Evolutionary conservation across 2,113 vertebrate genomes (phyloP).

Genomic region (Girardinichthys multiradiatus): DNA sequence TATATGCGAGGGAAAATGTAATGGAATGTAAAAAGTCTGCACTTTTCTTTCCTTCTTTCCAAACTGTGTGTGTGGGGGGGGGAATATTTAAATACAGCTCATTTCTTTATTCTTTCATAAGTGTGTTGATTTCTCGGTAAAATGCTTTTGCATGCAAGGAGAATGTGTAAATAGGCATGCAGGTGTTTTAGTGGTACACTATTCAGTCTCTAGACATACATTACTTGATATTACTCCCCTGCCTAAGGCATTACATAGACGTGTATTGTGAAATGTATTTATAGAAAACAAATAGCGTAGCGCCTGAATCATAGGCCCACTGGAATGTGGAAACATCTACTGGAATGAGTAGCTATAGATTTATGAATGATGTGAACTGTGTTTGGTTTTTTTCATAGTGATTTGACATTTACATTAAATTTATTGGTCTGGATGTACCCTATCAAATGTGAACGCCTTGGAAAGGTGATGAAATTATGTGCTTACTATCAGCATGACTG

Average conservation of each 20-base stretch:
- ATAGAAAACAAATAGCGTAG: conserved; percentile 47
- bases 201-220: conserved; percentile 49
- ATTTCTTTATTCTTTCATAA: conserved; percentile 16
- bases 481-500: conserved; percentile 31
- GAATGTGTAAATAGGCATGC: conserved; percentile 18
- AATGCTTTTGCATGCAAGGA: conserved; percentile 13
- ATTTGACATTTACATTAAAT: conserved; percentile 52
- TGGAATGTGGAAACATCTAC: conserved; percentile 35
- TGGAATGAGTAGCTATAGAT: conserved; percentile 3
- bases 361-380: conserved; percentile 41
- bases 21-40: conserved; percentile 15
- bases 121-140: conserved; percentile 24
- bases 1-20: background rate
- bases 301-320: conserved; percentile 40
- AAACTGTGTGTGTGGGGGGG: conserved; percentile 8
- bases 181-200: conserved; percentile 26
- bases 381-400: conserved; percentile 33
- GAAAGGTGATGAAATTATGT: conserved; percentile 45
- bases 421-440: conserved; percentile 31
- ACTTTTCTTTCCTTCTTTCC: background rate
- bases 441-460: conserved; percentile 32
- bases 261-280: conserved; percentile 38
- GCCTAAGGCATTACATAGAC: conserved; percentile 52
- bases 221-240: conserved; percentile 61
- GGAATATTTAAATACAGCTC: conserved; percentile 9